phyloP scores from a whole-genome alignment of 2,113 vertebrate species.

The Platycercus adscitus region DNA sequence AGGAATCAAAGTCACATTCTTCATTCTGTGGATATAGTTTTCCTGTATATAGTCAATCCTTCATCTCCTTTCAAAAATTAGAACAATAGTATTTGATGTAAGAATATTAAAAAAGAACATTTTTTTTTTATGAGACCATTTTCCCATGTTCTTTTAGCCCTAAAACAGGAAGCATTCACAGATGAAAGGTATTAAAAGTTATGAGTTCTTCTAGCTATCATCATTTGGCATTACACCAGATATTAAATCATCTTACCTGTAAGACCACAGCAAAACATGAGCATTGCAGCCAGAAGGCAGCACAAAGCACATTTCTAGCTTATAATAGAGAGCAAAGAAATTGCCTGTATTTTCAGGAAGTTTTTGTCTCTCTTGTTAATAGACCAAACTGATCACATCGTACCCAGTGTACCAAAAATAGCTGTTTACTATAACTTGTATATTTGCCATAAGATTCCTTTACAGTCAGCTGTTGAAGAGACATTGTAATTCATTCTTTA shows the following conservation, averaged over 20 bases:
- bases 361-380: background rate
- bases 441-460: background rate
- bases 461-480: background rate
- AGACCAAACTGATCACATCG: background rate
- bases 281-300: background rate
- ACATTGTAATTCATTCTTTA: background rate
- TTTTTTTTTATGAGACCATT: background rate
- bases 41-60: background rate
- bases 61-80: background rate
- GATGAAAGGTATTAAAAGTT: background rate
- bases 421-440: background rate
- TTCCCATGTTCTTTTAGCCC: background rate
- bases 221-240: background rate
- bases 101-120: background rate
- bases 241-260: background rate
- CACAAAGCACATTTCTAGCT: background rate
- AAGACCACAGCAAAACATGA: background rate
- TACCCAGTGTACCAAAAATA: background rate
- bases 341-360: background rate
- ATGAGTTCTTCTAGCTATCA: background rate
- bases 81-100: background rate
- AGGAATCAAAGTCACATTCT: background rate
- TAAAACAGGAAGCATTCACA: background rate
- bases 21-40: background rate
- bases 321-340: background rate